Base-by-base conservation (phyloP, 2,888 invertebrate genomes). In the Tipula confusa region DNA sequence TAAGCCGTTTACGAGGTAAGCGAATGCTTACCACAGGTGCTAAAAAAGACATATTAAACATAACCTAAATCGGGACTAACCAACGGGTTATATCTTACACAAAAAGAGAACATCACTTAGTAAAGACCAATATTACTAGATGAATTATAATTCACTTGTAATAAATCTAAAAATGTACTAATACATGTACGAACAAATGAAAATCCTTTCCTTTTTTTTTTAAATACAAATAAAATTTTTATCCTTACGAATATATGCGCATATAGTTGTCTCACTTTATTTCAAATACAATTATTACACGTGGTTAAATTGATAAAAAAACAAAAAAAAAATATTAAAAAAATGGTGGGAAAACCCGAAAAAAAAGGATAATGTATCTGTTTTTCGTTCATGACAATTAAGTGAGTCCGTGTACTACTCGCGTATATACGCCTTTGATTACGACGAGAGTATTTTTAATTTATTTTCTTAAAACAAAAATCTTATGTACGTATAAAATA, bases 271-370 rank as follows among this genome's bases (percentile, higher is more conserved):
- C 64, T 64, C 64, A 24, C 64, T 24, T 64, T 64, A 64, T 24
- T 24, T 64, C 64, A 11, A 64, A 64, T 64, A 24, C 24, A 64
- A 64, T 64, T 64, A 64, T 64, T 64, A 24, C 64, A 64, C 64
- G 64, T 64, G 64, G 64, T 64, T 64, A 64, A 64, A 64, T 24
- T 7, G 64, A 64, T 43, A 43, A 43, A 43, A 43, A n/a, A 43
- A 6, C 1, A n/a, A 4, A 43, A 43, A 43, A 43, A 15, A 36
- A 36, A 33, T 7, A n/a, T n/a, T n/a, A 43, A 24, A 64, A 64
- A 64, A 64, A 64, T 64, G 64, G 64, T 64, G 64, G 64, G 64
- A 64, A 64, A 64, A 64, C 64, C 64, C 64, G 64, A 64, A 64
- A 64, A 64, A 2, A 64, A 64, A 64, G 64, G 64, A 64, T 64